Conservation (phyloP, 1,140 invertebrate genomes). For the Zaprionus nigranus region DNA sequence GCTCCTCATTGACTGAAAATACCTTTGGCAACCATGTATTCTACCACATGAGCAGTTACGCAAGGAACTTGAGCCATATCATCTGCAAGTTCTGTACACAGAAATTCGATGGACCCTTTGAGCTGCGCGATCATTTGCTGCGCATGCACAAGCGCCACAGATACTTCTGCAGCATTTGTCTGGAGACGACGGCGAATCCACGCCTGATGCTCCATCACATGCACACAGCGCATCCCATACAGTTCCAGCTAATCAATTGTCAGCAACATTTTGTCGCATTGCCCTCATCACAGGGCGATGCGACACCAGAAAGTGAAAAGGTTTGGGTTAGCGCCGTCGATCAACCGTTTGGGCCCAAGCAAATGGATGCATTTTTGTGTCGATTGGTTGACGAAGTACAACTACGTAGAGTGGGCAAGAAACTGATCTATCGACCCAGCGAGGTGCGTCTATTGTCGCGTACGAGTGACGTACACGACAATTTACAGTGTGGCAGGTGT, state of each 20-base stretch:
- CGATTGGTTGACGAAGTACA: conserved; percentile 31
- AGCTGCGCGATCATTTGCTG: conserved; percentile 43
- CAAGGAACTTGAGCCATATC: conserved; percentile 9
- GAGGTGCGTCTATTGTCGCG: conserved; percentile 40
- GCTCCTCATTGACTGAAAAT: conserved; percentile 17
- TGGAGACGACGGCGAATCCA: conserved; percentile 50
- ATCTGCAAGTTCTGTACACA: conserved; percentile 45
- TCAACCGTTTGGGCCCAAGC: conserved; percentile 36
- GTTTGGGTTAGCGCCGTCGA: conserved; percentile 27
- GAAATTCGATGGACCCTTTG: background rate
- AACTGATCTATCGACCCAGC: conserved; percentile 28
- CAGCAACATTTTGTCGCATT: conserved; percentile 37
- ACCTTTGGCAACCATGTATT: conserved; percentile 52
- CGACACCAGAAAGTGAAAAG: background rate
- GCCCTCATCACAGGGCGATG: background rate
- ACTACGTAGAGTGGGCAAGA: conserved; percentile 18
- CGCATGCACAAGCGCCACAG: conserved; percentile 43
- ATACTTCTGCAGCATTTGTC: conserved; percentile 54
- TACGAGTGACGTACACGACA: accelerated
- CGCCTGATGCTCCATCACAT: conserved; percentile 54
- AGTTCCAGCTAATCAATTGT: conserved; percentile 23
- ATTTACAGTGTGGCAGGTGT: conserved; percentile 42
- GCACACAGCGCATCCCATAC: background rate
- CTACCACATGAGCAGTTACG: conserved; percentile 46
- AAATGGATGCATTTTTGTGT: conserved; percentile 43